Base-by-base conservation (phyloP, 1,140 invertebrate species). In the Homarus americanus region DNA sequence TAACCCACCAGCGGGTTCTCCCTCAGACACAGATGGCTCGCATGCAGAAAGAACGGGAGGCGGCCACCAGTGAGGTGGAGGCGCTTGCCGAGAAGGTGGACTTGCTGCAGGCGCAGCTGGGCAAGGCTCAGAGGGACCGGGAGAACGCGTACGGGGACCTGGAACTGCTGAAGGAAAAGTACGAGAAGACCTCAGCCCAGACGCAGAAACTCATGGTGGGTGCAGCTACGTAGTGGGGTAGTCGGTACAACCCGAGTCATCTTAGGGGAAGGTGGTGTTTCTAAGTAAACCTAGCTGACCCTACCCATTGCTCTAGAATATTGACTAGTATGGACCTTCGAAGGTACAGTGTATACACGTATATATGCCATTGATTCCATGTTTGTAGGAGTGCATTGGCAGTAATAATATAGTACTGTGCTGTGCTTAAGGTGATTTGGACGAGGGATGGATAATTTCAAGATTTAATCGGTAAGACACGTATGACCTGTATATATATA, bases 21-120 rank as follows among this genome's bases (percentile, higher is more conserved):
- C 75, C 93, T 41, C 93, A 97, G 96, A 95, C 95, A 80, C 94
- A 96, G 93, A 95, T 97, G 94, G 95, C 96, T 75, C 96, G 97
- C 92, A 95, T 98, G 82, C 97, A 98, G 94, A 98, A 98, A 94
- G 98, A 98, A 94, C 95, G 97, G 92, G 98, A 98, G 93, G 94
- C 95, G 84, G 96, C 97, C 92, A 96, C 97, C 91, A 96, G 97
- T 85, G 97, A 98, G 92, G 96, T 96, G 91, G 97, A 97, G 83
- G 96, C 96, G 93, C 94, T 97, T 12, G 89, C 91, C 66, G 97
- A 98, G 94, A 95, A 97, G 79, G 94, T 97, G 10, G 97, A 98
- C 93, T 94, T 97, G 32, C 96, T 97, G 63, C 96, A 97, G 79
- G 96, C 95, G 73, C 97, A 98, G 88, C 95, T 97, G 53, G 95